These are phyloP conservation scores for Cinclus mexicanus DNA, from an alignment of 2,113 vertebrate genomes.

Conservation along the genomic window DNA sequence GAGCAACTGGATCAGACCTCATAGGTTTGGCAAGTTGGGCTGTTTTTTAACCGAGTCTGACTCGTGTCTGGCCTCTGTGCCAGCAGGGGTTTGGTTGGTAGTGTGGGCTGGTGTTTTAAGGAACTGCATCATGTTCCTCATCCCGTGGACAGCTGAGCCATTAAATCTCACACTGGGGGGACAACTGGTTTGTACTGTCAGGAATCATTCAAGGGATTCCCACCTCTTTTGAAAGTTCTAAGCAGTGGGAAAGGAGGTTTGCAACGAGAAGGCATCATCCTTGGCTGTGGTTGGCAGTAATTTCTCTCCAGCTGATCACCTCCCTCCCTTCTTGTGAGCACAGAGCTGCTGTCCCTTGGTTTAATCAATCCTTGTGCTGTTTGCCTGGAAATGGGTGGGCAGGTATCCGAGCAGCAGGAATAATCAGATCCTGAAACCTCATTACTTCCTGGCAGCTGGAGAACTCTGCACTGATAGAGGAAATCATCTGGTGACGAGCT, in stretches of 20 bases:
- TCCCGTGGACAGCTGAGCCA: not conserved
- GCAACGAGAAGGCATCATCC: not conserved
- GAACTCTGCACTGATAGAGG: not conserved
- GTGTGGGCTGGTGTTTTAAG: not conserved
- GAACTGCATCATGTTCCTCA: not conserved
- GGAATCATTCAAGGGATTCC: not conserved
- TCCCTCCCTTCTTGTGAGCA: not conserved
- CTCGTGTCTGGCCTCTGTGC: not conserved
- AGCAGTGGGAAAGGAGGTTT: not conserved
- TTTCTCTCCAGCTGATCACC: not conserved
- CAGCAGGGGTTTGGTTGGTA: not conserved
- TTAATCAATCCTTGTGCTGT: not conserved
- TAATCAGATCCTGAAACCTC: not conserved
- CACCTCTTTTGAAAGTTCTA: not conserved
- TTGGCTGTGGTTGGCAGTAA: not conserved
- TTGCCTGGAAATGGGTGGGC: not conserved
- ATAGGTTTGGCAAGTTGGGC: constrained; percentile 45
- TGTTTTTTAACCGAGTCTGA: not conserved
- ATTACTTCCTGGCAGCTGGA: not conserved
- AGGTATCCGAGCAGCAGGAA: not conserved
- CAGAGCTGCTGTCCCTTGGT: not conserved
- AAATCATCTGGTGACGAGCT: not conserved
- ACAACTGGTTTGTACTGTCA: not conserved
- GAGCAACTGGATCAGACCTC: constrained; percentile 53
- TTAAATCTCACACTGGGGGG: not conserved